A percentile compares a stretch with the other conserved stretches of the same genome.
Evolutionary conservation across 2,797 vertebrate species (phyloP).

Genomic region (Trachurus trachurus): DNA sequence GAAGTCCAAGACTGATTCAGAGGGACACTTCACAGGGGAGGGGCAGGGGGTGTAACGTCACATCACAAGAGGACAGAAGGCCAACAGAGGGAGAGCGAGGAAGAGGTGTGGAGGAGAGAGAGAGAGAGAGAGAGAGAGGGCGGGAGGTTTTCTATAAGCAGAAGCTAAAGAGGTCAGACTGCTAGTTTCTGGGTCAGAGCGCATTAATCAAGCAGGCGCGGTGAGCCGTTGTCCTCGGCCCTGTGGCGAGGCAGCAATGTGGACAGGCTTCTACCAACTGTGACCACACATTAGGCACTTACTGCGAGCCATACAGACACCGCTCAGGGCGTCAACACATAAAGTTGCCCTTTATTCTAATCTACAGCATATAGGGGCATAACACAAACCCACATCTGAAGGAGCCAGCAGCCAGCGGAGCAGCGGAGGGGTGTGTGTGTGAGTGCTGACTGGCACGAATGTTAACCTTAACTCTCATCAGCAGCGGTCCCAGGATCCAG

Average conservation of each 20-base stretch:
- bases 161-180: conserved; percentile 80
- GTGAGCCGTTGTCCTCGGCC: conserved; percentile 57
- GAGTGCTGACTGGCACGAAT: conserved; percentile 50
- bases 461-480: conserved; percentile 66
- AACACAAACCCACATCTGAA: conserved; percentile 45
- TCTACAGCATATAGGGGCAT: conserved; percentile 62
- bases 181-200: conserved; percentile 77
- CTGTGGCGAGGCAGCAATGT: conserved; percentile 63
- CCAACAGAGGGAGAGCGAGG: conserved; percentile 37
- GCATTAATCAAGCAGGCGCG: conserved; percentile 70
- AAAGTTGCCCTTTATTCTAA: conserved; percentile 76
- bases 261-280: conserved; percentile 74
- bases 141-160: conserved; percentile 71
- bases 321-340: conserved; percentile 78
- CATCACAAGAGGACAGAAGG: conserved; percentile 35
- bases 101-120: conserved; percentile 19
- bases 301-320: conserved; percentile 65
- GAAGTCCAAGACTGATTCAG: conserved; percentile 43
- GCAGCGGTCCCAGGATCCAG: conserved; percentile 52
- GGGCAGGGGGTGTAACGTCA: conserved; percentile 31
- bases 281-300: conserved; percentile 74
- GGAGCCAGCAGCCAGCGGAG: conserved; percentile 44
- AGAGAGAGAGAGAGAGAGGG: not conserved
- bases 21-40: conserved; percentile 36
- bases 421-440: not conserved